A percentile compares a stretch with the other conserved stretches of the same genome.
Evolutionary conservation across 2,888 invertebrate genomes (phyloP).

Genomic region (Plusia festucae): DNA sequence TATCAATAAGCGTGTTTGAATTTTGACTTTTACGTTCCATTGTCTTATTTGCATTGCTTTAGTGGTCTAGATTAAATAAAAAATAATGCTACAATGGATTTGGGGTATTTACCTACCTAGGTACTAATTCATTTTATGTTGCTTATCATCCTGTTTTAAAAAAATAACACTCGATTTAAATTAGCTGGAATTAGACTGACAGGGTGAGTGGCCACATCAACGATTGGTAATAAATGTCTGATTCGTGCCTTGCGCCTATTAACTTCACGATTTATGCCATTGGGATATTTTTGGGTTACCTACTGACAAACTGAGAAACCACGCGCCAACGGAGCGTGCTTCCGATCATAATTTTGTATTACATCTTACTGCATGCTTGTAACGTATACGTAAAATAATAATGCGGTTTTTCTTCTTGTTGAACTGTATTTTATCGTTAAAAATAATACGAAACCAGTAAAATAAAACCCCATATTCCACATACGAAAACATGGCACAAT

Average conservation of each 20-base stretch:
- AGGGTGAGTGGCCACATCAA: not conserved
- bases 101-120: not conserved
- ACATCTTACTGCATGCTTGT: not conserved
- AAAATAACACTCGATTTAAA: not conserved
- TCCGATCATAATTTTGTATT: not conserved
- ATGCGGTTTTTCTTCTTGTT: not conserved
- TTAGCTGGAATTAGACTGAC: not conserved
- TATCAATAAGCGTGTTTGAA: too few species aligned
- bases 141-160: not conserved
- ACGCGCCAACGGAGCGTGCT: not conserved
- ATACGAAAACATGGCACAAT: too few species aligned
- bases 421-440: not conserved
- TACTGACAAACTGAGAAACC: not conserved
- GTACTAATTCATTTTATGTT: not conserved
- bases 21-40: too few species aligned
- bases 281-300: not conserved
- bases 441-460: not conserved
- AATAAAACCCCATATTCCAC: too few species aligned
- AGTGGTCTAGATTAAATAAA: not conserved
- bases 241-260: not conserved
- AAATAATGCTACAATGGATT: not conserved
- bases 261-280: not conserved
- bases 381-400: too few species aligned
- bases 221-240: conserved; percentile 4
- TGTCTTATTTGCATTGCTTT: not conserved